Base-by-base conservation (phyloP, 2,113 vertebrate genomes). In the Centropus unirufus region DNA sequence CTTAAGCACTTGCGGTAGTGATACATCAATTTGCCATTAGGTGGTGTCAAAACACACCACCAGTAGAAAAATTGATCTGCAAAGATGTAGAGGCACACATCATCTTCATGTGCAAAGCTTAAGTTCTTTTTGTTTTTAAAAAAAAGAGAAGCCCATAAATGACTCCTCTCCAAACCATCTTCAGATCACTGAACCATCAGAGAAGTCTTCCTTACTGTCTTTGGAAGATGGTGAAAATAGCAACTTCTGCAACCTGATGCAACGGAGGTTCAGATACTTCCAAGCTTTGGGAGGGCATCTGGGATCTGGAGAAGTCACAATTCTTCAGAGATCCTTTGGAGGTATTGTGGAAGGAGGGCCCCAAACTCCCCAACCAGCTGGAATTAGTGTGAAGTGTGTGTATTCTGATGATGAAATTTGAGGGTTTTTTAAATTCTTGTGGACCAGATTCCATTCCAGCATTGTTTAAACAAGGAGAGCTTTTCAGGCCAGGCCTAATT, bases 31-130 rank as follows among this genome's bases (percentile, higher is more conserved):
- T 83, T 79, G 63, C 87, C 63, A 24, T 67, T 66, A 80, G 94
- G 90, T 14, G 47, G 59, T 77, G 63, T 87, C 63, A 88, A 47
- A 85, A 67, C 64, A 85, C 70, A 93, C 76, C 58, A 93, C 84
- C 81, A 59, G 67, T 80, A 55, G 54, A 87, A 82, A 76, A 85
- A 47, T 0, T 87, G 58, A 46, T 80, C 51, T 87, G 76, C 78
- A 67, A 46, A 44, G 62, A 68, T 23, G 26, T 58, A 74, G 62
- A 42, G 32, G 46, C 63, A 90, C 76, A 66, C 46, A 24, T 74
- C 1, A 1, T 61, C 84, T 88, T 75, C 67, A 63, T 1, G 2
- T 72, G 49, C 63, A 88, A 79, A 69, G 72, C 52, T 78, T 79
- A 52, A 30, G 16, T 15, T 61, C 27, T 63, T 36, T 34, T 27